Conservation (phyloP, 2,113 vertebrate species). For the Balaeniceps rex region DNA sequence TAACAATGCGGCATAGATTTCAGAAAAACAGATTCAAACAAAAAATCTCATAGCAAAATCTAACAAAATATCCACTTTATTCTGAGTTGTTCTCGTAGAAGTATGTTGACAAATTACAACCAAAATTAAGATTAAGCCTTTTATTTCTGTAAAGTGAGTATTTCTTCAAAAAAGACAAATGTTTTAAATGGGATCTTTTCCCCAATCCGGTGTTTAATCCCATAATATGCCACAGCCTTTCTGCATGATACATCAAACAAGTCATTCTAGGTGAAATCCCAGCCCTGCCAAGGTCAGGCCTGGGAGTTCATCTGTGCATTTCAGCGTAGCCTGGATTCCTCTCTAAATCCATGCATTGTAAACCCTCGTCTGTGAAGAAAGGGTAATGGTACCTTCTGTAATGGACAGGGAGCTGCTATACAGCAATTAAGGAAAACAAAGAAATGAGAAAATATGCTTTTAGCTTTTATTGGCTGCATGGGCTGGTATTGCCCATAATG, state of each 20-base stretch:
- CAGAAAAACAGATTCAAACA: background rate
- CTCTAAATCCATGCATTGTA: background rate
- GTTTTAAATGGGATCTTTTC: background rate
- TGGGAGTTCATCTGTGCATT: background rate
- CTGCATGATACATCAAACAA: background rate
- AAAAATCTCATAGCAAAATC: background rate
- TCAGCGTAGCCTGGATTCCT: background rate
- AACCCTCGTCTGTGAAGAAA: background rate
- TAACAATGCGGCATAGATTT: background rate
- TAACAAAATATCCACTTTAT: background rate
- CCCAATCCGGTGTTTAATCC: background rate
- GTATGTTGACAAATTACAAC: background rate
- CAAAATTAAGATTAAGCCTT: background rate
- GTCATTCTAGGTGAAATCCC: slow-evolving; percentile 16
- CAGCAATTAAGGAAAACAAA: background rate
- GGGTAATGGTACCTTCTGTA: background rate
- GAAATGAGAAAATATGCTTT: background rate
- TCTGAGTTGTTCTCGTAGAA: background rate
- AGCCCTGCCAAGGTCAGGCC: background rate
- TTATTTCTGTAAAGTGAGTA: background rate
- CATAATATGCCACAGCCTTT: background rate
- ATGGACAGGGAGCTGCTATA: background rate
- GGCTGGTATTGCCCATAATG: background rate
- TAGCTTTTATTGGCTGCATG: background rate
- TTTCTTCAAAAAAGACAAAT: background rate